Evolutionary conservation across 2,888 invertebrate species (phyloP).

Genomic region (Noctua pronuba): DNA sequence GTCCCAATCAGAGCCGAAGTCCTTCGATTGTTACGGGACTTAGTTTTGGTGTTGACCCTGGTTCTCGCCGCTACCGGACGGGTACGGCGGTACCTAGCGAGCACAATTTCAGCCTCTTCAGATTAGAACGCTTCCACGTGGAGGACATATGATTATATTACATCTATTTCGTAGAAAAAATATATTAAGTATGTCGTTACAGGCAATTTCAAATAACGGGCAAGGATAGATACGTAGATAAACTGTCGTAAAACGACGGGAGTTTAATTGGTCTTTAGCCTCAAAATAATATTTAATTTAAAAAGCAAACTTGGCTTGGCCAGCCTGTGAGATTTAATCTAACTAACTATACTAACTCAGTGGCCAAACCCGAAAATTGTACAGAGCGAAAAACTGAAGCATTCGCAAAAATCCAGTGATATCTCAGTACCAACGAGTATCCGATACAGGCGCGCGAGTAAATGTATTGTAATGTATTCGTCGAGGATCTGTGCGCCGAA

Average conservation of each 20-base stretch:
- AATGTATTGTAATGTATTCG: constrained; percentile 60
- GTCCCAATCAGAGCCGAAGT: too few relatives aligned
- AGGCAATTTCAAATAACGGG: neutral
- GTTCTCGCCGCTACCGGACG: too few relatives aligned
- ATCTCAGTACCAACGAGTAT: neutral
- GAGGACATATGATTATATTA: neutral
- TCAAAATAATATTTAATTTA: neutral
- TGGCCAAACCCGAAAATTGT: neutral
- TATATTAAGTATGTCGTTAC: neutral
- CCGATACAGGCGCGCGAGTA: constrained; percentile 17
- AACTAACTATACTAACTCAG: neutral
- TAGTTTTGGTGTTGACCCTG: too few relatives aligned
- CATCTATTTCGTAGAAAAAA: neutral
- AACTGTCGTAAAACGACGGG: too few relatives aligned
- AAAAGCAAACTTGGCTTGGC: neutral
- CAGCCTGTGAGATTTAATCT: neutral
- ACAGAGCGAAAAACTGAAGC: neutral
- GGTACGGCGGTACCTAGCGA: too few relatives aligned
- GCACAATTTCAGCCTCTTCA: constrained; percentile 1
- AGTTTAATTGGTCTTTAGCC: neutral
- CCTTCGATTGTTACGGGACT: too few relatives aligned
- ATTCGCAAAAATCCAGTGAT: neutral
- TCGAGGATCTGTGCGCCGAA: constrained; percentile 15
- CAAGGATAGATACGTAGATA: too few relatives aligned
- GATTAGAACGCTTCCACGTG: constrained; percentile 17